Conservation (phyloP, 2,888 invertebrate genomes). For the Agrochola macilenta region DNA sequence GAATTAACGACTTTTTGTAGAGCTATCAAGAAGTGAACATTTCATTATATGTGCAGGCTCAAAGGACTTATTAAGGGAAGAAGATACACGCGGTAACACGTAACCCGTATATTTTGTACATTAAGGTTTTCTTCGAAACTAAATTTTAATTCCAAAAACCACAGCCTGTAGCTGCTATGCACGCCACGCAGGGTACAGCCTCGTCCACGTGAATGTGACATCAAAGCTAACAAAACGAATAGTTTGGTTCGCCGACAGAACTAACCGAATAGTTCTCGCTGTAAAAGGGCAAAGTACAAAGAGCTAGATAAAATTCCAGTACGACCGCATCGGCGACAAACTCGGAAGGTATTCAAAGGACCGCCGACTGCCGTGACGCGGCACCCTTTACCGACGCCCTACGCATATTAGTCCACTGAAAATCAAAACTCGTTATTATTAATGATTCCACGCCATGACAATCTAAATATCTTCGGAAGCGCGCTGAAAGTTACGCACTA, state of each 20-base stretch:
- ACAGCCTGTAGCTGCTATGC: conserved; percentile 27
- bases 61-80: not conserved
- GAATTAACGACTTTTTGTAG: not conserved
- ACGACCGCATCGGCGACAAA: conserved; percentile 88
- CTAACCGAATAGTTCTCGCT: conserved; percentile 86
- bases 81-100: too few relatives aligned
- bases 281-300: conserved; percentile 89
- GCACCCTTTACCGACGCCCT: conserved; percentile 86
- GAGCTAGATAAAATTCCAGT: conserved; percentile 89
- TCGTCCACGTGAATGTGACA: conserved; percentile 66
- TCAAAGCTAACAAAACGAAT: conserved; percentile 85
- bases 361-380: conserved; percentile 83
- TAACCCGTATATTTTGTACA: not conserved
- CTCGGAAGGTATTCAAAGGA: conserved; percentile 88
- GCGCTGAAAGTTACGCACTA: conserved; percentile 83
- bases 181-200: conserved; percentile 18
- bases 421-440: conserved; percentile 90
- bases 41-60: not conserved
- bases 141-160: conserved; percentile 38
- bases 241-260: conserved; percentile 83
- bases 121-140: conserved; percentile 46
- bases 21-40: not conserved
- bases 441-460: conserved; percentile 88
- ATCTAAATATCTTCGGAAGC: conserved; percentile 87
- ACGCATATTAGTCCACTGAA: conserved; percentile 89